phyloP scores from a whole-genome alignment of 2,797 vertebrate genomes.

The Helarctos malayanus region DNA sequence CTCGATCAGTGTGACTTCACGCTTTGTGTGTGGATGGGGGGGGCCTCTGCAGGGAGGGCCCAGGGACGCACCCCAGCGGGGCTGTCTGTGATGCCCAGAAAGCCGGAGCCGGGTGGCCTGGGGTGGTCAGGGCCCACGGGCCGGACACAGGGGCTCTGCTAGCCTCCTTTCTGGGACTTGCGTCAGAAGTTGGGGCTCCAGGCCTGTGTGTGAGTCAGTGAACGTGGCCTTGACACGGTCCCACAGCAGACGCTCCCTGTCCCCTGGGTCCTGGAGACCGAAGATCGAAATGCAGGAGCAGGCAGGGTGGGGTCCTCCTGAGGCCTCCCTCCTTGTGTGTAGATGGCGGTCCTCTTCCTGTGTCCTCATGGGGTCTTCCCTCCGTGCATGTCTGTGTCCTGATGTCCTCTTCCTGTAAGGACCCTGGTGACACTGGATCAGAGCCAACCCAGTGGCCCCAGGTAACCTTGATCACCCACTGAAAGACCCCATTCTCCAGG shows the following conservation, averaged over 20 bases:
- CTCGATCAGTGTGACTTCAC: neutral
- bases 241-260: neutral
- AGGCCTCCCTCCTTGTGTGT: neutral
- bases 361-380: neutral
- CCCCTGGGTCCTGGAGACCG: neutral
- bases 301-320: neutral
- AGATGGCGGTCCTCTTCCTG: neutral
- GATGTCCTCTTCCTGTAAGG: neutral
- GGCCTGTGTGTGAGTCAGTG: neutral
- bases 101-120: neutral
- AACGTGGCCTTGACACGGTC: no score
- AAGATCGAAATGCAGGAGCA: fast-evolving
- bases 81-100: neutral
- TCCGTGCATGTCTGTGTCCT: neutral
- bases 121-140: no score
- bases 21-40: no score
- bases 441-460: neutral
- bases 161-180: neutral
- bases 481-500: neutral
- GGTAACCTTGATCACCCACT: no score
- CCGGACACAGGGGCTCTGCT: neutral
- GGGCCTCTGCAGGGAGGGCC: no score
- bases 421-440: neutral
- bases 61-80: no score
- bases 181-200: neutral